A percentile compares a stretch with the other conserved stretches of the same genome.
These are phyloP conservation scores for Malurus alboscapulatus DNA, from an alignment of 2,113 vertebrate species.

Conservation along the genomic window DNA sequence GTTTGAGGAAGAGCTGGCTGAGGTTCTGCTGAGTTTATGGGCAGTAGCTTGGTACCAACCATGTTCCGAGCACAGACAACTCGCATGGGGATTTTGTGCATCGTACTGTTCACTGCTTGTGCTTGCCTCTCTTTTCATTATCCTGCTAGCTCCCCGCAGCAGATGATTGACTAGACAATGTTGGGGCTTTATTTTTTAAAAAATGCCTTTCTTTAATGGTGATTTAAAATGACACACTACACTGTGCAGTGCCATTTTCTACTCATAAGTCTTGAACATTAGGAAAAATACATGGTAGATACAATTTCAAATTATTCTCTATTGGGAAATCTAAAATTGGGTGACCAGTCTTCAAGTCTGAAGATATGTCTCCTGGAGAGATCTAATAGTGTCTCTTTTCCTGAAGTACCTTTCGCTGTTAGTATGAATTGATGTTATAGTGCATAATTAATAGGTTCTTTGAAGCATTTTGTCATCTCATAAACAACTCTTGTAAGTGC, in stretches of 20 bases:
- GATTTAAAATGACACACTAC: neutral
- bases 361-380: neutral
- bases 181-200: fast-evolving
- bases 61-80: neutral
- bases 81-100: neutral
- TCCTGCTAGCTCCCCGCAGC: neutral
- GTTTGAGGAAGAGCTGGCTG: neutral
- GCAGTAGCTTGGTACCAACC: neutral
- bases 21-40: neutral
- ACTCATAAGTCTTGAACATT: neutral
- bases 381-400: neutral
- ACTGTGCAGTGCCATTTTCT: neutral
- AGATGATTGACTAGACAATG: neutral
- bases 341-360: neutral
- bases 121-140: neutral
- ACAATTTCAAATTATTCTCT: neutral
- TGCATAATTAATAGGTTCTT: neutral
- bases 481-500: neutral
- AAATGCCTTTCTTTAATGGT: neutral
- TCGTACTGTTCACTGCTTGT: neutral
- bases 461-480: neutral
- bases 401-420: neutral
- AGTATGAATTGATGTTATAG: neutral
- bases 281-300: neutral
- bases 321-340: neutral